These are phyloP conservation scores for Dorcus hopei DNA, from an alignment of 2,888 invertebrate genomes.

Conservation along the genomic window DNA sequence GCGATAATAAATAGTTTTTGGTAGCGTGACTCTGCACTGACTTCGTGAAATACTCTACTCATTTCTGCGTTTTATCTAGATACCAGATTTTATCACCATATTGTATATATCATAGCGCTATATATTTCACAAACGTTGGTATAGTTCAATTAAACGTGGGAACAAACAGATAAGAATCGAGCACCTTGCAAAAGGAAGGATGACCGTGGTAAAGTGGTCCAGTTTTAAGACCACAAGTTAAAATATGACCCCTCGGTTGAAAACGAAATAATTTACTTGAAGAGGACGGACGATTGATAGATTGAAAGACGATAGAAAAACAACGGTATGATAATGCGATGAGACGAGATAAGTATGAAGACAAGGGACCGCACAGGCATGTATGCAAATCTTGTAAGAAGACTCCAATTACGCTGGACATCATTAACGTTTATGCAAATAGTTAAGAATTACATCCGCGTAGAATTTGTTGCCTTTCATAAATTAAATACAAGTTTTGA, in stretches of 20 bases:
- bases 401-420: conserved; percentile 12
- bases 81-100: conserved; percentile 10
- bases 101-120: conserved; percentile 21
- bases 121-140: conserved; percentile 22
- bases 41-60: neutral
- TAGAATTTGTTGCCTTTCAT: conserved; percentile 1
- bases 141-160: conserved; percentile 28
- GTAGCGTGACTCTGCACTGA: too few species aligned
- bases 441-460: neutral
- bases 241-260: neutral
- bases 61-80: conserved; percentile 13
- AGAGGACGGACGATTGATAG: neutral
- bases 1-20: too few species aligned
- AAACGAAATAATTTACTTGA: neutral
- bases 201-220: conserved; percentile 18
- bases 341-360: conserved; percentile 19
- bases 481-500: conserved; percentile 2
- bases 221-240: neutral
- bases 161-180: conserved; percentile 24
- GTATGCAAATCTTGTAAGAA: conserved; percentile 7
- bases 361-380: conserved; percentile 15
- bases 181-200: conserved; percentile 23
- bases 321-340: conserved; percentile 13
- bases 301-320: neutral
- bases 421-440: conserved; percentile 14